Evolutionary conservation across 2,888 invertebrate genomes (phyloP), one percentile per base, ranked within the genome.

Genomic region (Callyntrura sp.): DNA sequence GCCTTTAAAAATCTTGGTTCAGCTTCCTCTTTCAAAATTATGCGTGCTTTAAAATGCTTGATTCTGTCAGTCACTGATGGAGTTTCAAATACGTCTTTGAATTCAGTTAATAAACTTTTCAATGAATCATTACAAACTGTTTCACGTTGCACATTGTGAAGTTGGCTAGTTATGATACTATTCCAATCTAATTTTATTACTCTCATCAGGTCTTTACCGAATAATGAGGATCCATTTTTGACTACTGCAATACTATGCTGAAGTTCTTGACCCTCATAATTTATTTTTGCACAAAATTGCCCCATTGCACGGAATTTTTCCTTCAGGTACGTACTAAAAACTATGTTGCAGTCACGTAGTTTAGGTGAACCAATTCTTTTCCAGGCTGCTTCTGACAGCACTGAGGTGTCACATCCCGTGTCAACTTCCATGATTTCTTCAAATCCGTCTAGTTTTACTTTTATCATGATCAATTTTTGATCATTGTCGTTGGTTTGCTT

Each of bases 1-100:
- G 94, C 90, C 68, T 92, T 93, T 23, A 91, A 83, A 92, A 93
- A 93, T 43, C 91, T 85, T 20, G 93, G 93, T 81, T 82, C 92
- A 17, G 93, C 92, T n/a, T 92, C 92, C 76, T 93, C 93, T 35
- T 93, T 70, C 20, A 94, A 65, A 73, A 92, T 82, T n/a, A 93
- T 76, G 0, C 35, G 23, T 35, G 93, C 91, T 84, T 92, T 85
- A 70, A 92, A 91, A 23, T 92, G 81, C 60, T 91, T 85, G 25
- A 93, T 88, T 23, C 23, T 11, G n/a, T 68, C 35, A 0, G 9
- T 25, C 28, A 92, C 92, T 11, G 92, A 57, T 5, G 88, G 85
- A 1, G 73, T 8, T 1, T 45, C 17, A 73, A 90, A 91, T 1
- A 91, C 85, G 57, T 91, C 91, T 8, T 8, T 1, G 57, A 65